Evolutionary conservation across 2,888 invertebrate genomes (phyloP), one percentile per base, ranked within the genome.

Genomic region (Tolmerus cingulatus): DNA sequence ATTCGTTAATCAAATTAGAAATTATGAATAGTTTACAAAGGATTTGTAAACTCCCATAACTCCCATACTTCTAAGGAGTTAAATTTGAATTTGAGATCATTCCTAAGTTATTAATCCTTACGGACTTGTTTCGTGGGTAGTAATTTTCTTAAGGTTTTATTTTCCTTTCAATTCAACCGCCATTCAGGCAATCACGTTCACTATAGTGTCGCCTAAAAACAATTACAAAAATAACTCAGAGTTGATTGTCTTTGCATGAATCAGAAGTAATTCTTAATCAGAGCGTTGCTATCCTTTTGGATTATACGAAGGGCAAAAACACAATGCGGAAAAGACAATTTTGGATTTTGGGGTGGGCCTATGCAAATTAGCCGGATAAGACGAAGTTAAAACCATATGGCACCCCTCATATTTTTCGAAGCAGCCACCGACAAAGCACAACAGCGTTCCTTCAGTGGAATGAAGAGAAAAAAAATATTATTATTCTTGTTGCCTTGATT

Each of bases 331-430:
- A 40, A 74, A 86, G 86, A 86, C 86, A 86, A 86, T 86, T 86
- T 86, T 55, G 12, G 19, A 27, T 66, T 4, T 66, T 23, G 23
- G 66, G 27, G 66, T 66, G 19, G 66, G 19, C 57, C 77, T 86
- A 86, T 86, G 86, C 77, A 86, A 86, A 86, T 86, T 76, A 77
- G 19, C 37, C 19, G 74, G 77, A 77, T 86, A 77, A 86, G 86
- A 57, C 46, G 77, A 77, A 86, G 77, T 86, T 86, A 86, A 86
- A 55, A 77, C 86, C 86, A 86, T 86, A 86, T 86, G 86, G 86
- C 86, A 86, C 77, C 86, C 86, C n/a, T 34, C 55, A 86, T 86
- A 86, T 77, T 86, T 86, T 86, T 37, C 51, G 34, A 14, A 30
- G 19, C 86, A 30, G 5, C 76, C 37, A 66, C 19, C 19, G 23